A percentile compares a stretch with the other conserved stretches of the same genome.
Evolutionary conservation across 2,888 invertebrate genomes (phyloP).

Genomic region (Pristionchus fissidentatus): DNA sequence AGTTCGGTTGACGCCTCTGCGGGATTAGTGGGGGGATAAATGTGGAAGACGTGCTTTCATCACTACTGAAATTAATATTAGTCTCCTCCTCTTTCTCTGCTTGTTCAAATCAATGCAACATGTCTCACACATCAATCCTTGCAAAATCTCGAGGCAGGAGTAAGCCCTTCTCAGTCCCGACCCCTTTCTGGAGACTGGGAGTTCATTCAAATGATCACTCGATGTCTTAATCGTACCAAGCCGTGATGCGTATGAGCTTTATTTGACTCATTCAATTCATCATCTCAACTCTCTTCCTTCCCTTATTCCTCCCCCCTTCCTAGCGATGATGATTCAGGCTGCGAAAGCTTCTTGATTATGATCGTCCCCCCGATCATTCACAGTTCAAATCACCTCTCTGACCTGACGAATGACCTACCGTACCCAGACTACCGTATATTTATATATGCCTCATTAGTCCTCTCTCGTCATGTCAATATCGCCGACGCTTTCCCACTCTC

Average conservation of each 20-base stretch:
- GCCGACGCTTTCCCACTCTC: neutral
- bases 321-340: constrained; percentile 1
- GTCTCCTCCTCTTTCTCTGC: no score
- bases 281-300: constrained; percentile 16
- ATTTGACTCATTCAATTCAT: neutral
- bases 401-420: neutral
- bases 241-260: constrained; percentile 5
- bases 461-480: neutral
- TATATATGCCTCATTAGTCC: no score
- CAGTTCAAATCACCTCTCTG: neutral
- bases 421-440: neutral
- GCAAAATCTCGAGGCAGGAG: no score
- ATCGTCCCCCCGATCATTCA: neutral
- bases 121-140: no score
- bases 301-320: neutral
- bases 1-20: no score
- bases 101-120: no score
- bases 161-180: no score
- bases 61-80: no score
- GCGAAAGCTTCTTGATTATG: neutral
- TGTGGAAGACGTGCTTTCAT: no score
- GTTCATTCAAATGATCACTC: neutral
- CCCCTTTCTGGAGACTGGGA: no score
- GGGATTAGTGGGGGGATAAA: no score
- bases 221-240: constrained; percentile 36